Conservation (phyloP, 2,797 vertebrate species). For the Mycteria americana region DNA sequence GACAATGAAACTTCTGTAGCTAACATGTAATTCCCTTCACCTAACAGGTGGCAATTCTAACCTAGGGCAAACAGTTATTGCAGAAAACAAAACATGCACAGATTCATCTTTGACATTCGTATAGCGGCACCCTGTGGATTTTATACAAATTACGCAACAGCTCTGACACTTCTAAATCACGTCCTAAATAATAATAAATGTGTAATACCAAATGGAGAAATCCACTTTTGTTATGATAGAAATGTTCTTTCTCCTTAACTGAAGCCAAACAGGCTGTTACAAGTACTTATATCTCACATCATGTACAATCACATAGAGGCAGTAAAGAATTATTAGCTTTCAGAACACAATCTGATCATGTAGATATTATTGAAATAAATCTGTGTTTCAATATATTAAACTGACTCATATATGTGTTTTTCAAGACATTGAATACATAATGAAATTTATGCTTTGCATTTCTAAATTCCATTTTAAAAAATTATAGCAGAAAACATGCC, state of each 20-base stretch:
- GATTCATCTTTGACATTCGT: neutral
- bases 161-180: neutral
- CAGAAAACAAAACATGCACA: neutral
- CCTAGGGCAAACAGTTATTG: neutral
- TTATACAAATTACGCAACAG: neutral
- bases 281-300: neutral
- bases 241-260: neutral
- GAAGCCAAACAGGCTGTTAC: neutral
- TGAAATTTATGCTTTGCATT: neutral
- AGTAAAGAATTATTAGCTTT: neutral
- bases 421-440: neutral
- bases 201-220: neutral
- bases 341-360: neutral
- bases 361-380: neutral
- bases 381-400: neutral
- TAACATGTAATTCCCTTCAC: neutral
- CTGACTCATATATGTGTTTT: neutral
- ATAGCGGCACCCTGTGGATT: slow-evolving; percentile 13
- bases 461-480: neutral
- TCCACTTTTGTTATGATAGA: neutral
- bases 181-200: neutral
- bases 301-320: neutral
- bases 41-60: neutral
- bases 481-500: neutral
- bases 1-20: neutral